These are phyloP conservation scores for Mungos mungo DNA, from an alignment of 2,113 vertebrate genomes.

Conservation along the genomic window DNA sequence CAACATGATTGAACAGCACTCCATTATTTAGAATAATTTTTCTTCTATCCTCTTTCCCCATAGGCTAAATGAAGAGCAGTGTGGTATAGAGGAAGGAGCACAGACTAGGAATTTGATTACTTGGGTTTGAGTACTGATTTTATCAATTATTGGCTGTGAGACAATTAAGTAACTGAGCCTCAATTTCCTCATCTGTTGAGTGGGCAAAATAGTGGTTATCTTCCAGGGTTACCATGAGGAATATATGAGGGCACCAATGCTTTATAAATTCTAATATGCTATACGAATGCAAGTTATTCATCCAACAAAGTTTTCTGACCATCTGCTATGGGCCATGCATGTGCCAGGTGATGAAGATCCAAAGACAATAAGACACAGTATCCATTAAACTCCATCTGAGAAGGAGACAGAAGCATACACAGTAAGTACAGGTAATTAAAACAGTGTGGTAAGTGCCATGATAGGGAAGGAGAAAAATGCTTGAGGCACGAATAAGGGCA, in stretches of 20 bases:
- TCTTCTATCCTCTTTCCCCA: background rate
- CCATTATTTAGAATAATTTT: constrained; percentile 10
- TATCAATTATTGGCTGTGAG: background rate
- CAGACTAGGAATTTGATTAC: background rate
- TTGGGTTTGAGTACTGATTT: background rate
- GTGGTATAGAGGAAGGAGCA: background rate
- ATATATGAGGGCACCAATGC: background rate
- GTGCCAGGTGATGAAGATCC: background rate
- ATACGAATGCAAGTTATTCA: background rate
- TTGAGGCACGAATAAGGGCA: background rate
- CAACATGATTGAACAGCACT: background rate
- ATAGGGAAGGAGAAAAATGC: background rate
- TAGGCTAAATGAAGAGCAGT: background rate
- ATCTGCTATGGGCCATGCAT: background rate
- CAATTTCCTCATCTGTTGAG: background rate
- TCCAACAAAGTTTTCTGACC: background rate
- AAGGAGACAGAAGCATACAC: background rate
- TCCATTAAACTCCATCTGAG: background rate
- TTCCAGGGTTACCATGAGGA: background rate
- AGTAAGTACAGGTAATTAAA: constrained; percentile 8
- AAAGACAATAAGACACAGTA: background rate
- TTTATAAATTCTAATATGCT: background rate
- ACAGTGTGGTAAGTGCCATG: background rate
- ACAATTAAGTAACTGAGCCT: background rate
- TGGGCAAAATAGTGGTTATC: background rate